Conservation (phyloP, 1,140 invertebrate genomes). For the Brachionus sp. region DNA sequence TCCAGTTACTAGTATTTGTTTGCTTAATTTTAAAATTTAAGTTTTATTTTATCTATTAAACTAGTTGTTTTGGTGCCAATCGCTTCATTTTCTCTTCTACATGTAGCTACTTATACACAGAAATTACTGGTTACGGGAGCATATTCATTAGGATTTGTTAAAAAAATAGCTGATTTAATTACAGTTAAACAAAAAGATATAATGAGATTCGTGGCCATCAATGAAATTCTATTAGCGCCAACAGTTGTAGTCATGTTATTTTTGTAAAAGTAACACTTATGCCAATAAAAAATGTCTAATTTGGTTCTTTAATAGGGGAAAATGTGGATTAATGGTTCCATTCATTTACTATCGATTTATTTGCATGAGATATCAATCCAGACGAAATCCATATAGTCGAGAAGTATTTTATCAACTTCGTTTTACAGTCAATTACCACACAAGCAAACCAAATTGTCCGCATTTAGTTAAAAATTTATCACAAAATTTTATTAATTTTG, state of each 20-base stretch:
- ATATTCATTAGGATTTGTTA: constrained; percentile 1
- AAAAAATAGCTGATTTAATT: background rate
- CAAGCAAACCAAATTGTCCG: constrained; percentile 66
- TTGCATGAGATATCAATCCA: constrained; percentile 77
- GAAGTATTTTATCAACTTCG: constrained; percentile 78
- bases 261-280: constrained; percentile 67
- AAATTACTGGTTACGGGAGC: constrained; percentile 69
- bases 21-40: constrained; percentile 51
- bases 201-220: constrained; percentile 76
- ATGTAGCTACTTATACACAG: constrained; percentile 82
- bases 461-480: constrained; percentile 63
- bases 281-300: constrained; percentile 46
- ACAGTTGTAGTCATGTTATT: constrained; percentile 76
- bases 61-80: constrained; percentile 82
- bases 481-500: constrained; percentile 62
- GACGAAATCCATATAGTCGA: constrained; percentile 87
- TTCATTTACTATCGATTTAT: constrained; percentile 93
- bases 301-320: constrained; percentile 49
- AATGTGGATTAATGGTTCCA: constrained; percentile 77
- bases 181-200: constrained; percentile 77
- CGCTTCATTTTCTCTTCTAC: constrained; percentile 81
- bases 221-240: constrained; percentile 88
- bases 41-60: constrained; percentile 50
- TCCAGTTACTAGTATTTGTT: constrained; percentile 76
- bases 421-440: constrained; percentile 64